Conservation (phyloP, 2,888 invertebrate genomes). For the Gasteruption jaculator region DNA sequence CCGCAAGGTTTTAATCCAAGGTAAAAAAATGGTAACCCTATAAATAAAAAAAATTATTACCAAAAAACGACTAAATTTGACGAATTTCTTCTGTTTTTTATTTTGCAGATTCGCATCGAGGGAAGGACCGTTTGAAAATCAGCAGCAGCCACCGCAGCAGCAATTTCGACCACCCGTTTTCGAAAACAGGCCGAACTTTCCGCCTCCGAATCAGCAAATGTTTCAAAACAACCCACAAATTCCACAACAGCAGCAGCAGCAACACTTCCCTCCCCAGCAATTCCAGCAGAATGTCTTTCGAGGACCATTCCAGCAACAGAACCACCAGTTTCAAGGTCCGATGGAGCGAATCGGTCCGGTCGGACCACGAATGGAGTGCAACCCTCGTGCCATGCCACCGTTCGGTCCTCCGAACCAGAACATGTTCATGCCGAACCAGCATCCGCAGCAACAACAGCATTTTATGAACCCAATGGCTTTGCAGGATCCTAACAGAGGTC, state of each 20-base stretch:
- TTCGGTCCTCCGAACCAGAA: conserved; percentile 15
- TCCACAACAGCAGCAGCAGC: conserved; percentile 31
- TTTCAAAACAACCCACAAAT: conserved; percentile 30
- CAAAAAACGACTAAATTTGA: neutral
- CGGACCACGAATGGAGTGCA: conserved; percentile 35
- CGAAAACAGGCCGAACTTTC: conserved; percentile 36
- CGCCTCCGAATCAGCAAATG: conserved; percentile 33
- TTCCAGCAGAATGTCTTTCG: conserved; percentile 37
- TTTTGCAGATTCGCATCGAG: conserved; percentile 23
- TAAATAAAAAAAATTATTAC: conserved; percentile 5
- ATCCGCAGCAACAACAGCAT: conserved; percentile 12
- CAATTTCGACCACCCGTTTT: conserved; percentile 35
- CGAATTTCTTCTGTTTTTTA: conserved; percentile 15
- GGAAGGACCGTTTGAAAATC: conserved; percentile 26
- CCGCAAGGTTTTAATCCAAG: conserved; percentile 34
- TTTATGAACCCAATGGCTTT: conserved; percentile 3
- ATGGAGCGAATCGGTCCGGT: conserved; percentile 31
- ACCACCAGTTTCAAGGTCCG: conserved; percentile 34
- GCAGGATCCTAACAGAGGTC: too few relatives aligned
- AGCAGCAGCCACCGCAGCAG: conserved; percentile 22
- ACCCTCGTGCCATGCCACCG: conserved; percentile 25
- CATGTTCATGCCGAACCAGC: conserved; percentile 14
- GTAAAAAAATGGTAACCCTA: conserved; percentile 26
- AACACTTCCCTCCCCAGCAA: conserved; percentile 33
- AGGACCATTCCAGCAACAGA: conserved; percentile 29